Evolutionary conservation across 2,113 vertebrate species (phyloP), one percentile per base, ranked within the genome.

Genomic region (Ceyx melanurus): DNA sequence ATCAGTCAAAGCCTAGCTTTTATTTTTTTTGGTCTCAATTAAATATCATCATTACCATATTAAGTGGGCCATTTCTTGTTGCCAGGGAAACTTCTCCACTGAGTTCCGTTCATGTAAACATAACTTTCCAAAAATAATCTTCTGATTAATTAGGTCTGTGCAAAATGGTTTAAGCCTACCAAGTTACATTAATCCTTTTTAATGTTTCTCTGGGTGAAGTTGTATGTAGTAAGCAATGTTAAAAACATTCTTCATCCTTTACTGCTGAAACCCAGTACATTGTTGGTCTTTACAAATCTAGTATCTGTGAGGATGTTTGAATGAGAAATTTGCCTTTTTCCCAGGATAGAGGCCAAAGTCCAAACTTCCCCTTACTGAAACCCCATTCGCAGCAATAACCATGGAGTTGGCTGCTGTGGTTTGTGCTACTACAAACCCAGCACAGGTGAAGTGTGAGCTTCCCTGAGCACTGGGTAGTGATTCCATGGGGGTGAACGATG

Each of bases 21-120:
- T 19, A 20, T 28, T 80, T 48, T 33, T 48, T 67, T 46, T n/a
- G 13, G 42, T 76, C 89, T 75, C 89, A 92, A 87, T 93, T 94
- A 95, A 92, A 94, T 93, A 89, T 66, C 92, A 92, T 88, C 77
- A 76, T 94, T 93, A 93, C 94, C 95, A 95, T 92, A 93, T 96
- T 96, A 96, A 96, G 93, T 96, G 92, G 93, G 82, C 92, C 93
- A 91, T 90, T 88, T 94, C 90, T 86, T 88, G 96, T 96, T 96
- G 80, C 95, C 87, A 93, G 26, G 96, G 95, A 94, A 88, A 96
- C 89, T 89, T 96, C 94, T 94, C 75, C 83, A 51, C 92, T 28
- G 75, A 94, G 83, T 94, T 96, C 83, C 45, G 87, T 91, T 91
- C 87, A 57, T 85, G 87, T 95, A 96, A 95, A 94, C 92, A 91